phyloP scores from a whole-genome alignment of 2,797 vertebrate genomes.

The Myotis pilosus region DNA sequence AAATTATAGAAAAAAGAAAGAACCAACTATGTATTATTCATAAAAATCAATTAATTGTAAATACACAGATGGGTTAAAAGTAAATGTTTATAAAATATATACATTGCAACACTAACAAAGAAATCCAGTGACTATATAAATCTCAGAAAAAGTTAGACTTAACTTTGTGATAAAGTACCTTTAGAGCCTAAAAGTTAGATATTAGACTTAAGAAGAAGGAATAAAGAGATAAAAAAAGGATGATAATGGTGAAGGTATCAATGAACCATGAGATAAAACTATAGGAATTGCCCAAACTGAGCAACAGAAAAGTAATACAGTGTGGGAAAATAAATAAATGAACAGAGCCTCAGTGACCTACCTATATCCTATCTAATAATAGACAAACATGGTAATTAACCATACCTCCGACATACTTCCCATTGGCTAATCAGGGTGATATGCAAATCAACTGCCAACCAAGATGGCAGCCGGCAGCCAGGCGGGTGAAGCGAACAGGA shows the following conservation, averaged over 20 bases:
- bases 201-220: background rate
- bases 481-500: too few relatives aligned
- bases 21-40: background rate
- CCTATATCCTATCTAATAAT: too few relatives aligned
- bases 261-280: background rate
- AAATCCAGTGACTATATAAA: background rate
- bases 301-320: background rate
- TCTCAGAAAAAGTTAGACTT: background rate
- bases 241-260: background rate
- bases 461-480: too few relatives aligned
- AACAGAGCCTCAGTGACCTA: background rate
- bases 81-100: background rate
- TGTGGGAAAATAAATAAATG: background rate
- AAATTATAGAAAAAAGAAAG: background rate
- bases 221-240: background rate
- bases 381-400: too few relatives aligned
- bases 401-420: too few relatives aligned
- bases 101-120: background rate
- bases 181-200: background rate
- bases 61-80: background rate
- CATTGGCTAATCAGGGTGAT: too few relatives aligned
- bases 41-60: background rate
- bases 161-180: background rate
- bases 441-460: too few relatives aligned
- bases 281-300: background rate